phyloP scores from a whole-genome alignment of 1,140 invertebrate species.

The Lycorma delicatula region DNA sequence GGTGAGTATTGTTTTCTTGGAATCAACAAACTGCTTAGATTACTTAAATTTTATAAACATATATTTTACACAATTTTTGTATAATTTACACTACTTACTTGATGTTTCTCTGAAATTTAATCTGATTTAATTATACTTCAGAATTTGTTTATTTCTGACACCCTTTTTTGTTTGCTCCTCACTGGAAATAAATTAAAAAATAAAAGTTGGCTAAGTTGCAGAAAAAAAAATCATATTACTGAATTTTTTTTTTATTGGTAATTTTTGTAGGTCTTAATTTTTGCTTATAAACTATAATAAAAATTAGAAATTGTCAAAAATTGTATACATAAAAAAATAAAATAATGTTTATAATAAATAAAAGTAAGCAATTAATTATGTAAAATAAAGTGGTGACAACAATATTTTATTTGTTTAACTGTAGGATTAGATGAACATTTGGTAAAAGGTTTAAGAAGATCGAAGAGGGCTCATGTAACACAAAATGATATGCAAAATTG shows the following conservation, averaged over 20 bases:
- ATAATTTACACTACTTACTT: too few relatives aligned
- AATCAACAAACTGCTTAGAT: too few relatives aligned
- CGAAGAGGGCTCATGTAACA: not conserved
- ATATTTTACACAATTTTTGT: too few relatives aligned
- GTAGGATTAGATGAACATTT: constrained; percentile 7
- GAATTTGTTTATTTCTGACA: too few relatives aligned
- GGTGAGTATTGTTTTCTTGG: too few relatives aligned
- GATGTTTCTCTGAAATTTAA: too few relatives aligned
- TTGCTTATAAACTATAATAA: not conserved
- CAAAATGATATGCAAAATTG: constrained; percentile 59
- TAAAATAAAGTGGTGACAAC: not conserved
- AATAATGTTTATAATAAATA: not conserved
- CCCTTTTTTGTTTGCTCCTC: too few relatives aligned
- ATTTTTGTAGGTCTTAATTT: not conserved
- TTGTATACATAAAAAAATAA: not conserved
- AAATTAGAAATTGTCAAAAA: not conserved
- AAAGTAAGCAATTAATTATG: not conserved
- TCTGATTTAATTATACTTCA: too few relatives aligned
- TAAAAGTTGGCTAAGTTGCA: too few relatives aligned
- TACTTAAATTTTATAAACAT: too few relatives aligned
- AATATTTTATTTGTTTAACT: not conserved
- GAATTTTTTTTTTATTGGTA: not conserved
- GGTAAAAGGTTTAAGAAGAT: not conserved
- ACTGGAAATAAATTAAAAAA: too few relatives aligned
- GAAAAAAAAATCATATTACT: not conserved